These are phyloP conservation scores for Lepidocyrtoides sp. DNA, from an alignment of 2,888 invertebrate species.

Conservation along the genomic window DNA sequence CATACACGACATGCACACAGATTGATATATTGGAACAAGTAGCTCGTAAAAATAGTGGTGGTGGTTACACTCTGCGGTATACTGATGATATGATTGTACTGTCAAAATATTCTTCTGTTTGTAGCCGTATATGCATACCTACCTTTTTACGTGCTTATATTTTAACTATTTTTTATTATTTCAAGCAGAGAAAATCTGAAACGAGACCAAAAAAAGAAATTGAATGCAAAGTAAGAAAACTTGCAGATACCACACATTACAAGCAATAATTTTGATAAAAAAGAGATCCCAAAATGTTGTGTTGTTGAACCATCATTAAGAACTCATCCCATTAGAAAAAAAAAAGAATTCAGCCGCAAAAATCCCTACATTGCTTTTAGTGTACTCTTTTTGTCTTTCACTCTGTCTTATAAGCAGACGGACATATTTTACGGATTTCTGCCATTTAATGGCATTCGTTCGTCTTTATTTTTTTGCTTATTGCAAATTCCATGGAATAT, in stretches of 20 bases:
- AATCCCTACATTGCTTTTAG: conserved; percentile 25
- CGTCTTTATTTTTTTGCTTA: conserved; percentile 52
- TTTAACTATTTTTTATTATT: conserved; percentile 28
- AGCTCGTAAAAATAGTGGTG: conserved; percentile 57
- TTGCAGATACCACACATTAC: conserved; percentile 1
- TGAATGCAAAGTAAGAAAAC: conserved; percentile 29
- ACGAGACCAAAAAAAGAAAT: conserved; percentile 73
- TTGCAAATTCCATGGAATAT: conserved; percentile 62
- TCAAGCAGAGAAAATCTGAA: conserved; percentile 52
- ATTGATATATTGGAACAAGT: conserved; percentile 67
- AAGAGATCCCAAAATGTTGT: neutral
- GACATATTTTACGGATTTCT: conserved; percentile 69
- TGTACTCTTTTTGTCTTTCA: neutral
- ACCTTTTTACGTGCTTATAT: neutral
- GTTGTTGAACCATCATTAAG: conserved; percentile 43
- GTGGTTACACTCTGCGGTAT: neutral
- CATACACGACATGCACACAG: conserved; percentile 10
- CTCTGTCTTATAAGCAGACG: conserved; percentile 7
- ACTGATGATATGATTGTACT: conserved; percentile 16
- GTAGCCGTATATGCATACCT: conserved; percentile 8
- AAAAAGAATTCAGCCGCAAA: conserved; percentile 56
- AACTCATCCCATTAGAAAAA: conserved; percentile 25
- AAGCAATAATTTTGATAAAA: conserved; percentile 10
- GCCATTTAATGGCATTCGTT: conserved; percentile 54
- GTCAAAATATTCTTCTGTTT: conserved; percentile 21